Conservation (phyloP, 2,888 invertebrate genomes). For the Calameuta pallipes region DNA sequence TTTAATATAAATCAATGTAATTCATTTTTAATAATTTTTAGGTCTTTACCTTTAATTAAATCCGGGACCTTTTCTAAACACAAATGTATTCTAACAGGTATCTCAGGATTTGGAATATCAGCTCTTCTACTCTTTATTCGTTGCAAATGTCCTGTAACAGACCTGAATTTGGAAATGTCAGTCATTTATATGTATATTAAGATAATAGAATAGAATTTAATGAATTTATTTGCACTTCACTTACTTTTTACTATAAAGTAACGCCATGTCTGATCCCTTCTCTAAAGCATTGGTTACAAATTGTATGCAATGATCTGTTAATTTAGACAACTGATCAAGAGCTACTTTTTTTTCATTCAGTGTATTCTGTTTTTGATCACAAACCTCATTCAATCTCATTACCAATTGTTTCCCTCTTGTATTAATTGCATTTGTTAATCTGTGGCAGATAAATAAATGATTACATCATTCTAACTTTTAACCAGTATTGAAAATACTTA, state of each 20-base stretch:
- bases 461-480: not conserved
- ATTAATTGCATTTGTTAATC: slow-evolving; percentile 85
- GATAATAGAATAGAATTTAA: not conserved
- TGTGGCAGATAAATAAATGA: slow-evolving; percentile 46
- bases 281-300: slow-evolving; percentile 85
- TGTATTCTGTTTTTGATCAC: slow-evolving; percentile 81
- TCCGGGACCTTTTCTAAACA: slow-evolving; percentile 85
- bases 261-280: slow-evolving; percentile 85
- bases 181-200: not conserved
- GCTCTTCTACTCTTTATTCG: slow-evolving; percentile 85
- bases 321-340: slow-evolving; percentile 81
- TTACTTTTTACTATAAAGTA: slow-evolving; percentile 84
- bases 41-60: slow-evolving; percentile 75
- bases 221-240: slow-evolving; percentile 50
- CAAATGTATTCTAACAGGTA: slow-evolving; percentile 84
- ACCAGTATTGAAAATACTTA: slow-evolving; percentile 63
- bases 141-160: slow-evolving; percentile 77
- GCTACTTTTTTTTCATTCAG: slow-evolving; percentile 87
- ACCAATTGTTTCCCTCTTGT: slow-evolving; percentile 85
- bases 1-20: slow-evolving; percentile 18
- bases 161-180: slow-evolving; percentile 42
- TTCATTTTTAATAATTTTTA: slow-evolving; percentile 9
- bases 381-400: slow-evolving; percentile 83
- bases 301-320: slow-evolving; percentile 89
- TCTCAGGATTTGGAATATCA: slow-evolving; percentile 90